Evolutionary conservation across 2,113 vertebrate genomes (phyloP), one percentile per base, ranked within the genome.

Genomic region (Mormyrus iriodes): DNA sequence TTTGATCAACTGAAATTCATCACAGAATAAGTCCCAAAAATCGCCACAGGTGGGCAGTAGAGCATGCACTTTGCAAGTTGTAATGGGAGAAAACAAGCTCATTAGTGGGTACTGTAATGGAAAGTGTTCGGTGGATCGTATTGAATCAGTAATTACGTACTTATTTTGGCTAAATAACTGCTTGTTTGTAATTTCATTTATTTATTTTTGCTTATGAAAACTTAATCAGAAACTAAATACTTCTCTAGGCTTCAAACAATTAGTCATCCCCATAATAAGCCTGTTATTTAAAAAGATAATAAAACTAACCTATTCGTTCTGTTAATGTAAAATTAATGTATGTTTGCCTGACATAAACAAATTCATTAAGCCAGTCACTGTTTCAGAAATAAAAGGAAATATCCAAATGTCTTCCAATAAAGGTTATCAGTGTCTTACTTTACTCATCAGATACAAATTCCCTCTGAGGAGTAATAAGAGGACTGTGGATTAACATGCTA

Each of bases 11-110:
- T 79, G 35, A 42, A 19, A 79, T 42, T 7, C 31, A 42, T 42
- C 4, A 79, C 6, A 19, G 1, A 15, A 79, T 13, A 79, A 79
- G 10, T 79, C 15, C 35, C 73, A 39, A 79, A 79, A 42, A 79
- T 39, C 17, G 35, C 93, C 95, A 95, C 92, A 91, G 61, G 93
- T 8, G n/a, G 92, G 93, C 93, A 93, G 91, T 21, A 94, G 90
- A 90, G 92, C 15, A 6, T 49, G 10, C n/a, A 27, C 21, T 73
- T 88, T 49, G 6, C 48, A 51, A n/a, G n/a, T 10, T 51, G 83
- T 24, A 27, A 79, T 17, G 73, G 73, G 73, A 79, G 13, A 79
- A 79, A 79, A 35, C 27, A 73, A 79, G 15, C 73, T 39, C 35
- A 15, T 73, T 73, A 19, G 73, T 21, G 35, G 15, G 19, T 42